Evolutionary conservation across 37 sponge, comb jelly and placozoan genomes (phyloP).

Genomic region (Diacarnus erythraeanus): DNA sequence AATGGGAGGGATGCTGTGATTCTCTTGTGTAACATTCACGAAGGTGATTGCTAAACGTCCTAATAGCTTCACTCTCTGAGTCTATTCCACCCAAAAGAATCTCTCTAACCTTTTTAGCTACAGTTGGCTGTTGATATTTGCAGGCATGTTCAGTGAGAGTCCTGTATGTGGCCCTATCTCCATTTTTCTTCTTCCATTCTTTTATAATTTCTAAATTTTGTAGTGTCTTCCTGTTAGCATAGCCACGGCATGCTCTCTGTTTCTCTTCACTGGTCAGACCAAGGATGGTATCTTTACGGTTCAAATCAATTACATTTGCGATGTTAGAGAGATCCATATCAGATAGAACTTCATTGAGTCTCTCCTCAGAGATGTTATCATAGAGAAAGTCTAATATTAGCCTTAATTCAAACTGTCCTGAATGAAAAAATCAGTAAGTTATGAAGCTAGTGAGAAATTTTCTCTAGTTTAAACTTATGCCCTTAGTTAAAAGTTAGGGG

Average conservation of each 20-base stretch:
- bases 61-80: background rate
- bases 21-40: background rate
- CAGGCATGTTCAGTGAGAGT: background rate
- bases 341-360: background rate
- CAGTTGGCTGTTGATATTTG: background rate
- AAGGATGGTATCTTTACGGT: background rate
- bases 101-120: background rate
- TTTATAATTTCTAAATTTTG: background rate
- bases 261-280: background rate
- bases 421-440: background rate
- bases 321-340: background rate
- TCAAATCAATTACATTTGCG: background rate
- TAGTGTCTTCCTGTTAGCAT: background rate
- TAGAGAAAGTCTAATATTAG: background rate
- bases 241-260: background rate
- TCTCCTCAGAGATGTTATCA: background rate
- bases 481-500: background rate
- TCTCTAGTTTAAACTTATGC: background rate
- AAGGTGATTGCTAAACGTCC: background rate
- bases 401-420: background rate
- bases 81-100: background rate
- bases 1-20: background rate
- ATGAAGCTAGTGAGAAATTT: background rate
- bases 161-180: background rate
- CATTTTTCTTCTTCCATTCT: background rate